Conservation (phyloP, 1,140 invertebrate species). For the Penaeus chinensis region DNA sequence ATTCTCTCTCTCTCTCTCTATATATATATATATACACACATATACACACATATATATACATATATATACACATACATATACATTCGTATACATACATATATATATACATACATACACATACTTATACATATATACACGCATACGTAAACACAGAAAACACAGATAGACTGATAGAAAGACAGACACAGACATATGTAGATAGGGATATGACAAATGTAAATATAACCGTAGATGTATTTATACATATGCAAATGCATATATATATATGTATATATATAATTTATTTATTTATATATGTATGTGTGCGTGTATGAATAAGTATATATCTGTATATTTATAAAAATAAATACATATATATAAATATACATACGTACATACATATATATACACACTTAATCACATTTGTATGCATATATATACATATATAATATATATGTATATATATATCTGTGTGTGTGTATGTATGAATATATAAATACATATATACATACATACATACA, state of each 20-base stretch:
- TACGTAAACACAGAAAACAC: neutral
- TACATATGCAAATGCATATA: conserved; percentile 5
- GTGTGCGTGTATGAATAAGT: neutral
- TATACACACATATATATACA: too few species aligned
- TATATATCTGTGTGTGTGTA: neutral
- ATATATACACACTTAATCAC: neutral
- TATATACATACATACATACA: conserved; percentile 20
- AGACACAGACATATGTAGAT: too few species aligned
- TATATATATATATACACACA: too few species aligned
- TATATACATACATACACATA: neutral
- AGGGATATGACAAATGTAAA: neutral
- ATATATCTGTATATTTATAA: neutral
- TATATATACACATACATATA: neutral
- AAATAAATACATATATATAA: neutral
- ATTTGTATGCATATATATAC: neutral
- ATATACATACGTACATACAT: neutral
- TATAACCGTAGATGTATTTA: neutral
- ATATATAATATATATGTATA: conserved; percentile 18
- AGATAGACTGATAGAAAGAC: too few species aligned
- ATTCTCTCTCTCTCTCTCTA: too few species aligned
- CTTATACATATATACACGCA: neutral
- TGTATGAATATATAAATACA: neutral
- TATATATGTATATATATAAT: neutral
- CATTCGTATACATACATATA: neutral
- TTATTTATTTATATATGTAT: neutral